Conservation (phyloP, 2,888 invertebrate species). For the Platycnemis pennipes region DNA sequence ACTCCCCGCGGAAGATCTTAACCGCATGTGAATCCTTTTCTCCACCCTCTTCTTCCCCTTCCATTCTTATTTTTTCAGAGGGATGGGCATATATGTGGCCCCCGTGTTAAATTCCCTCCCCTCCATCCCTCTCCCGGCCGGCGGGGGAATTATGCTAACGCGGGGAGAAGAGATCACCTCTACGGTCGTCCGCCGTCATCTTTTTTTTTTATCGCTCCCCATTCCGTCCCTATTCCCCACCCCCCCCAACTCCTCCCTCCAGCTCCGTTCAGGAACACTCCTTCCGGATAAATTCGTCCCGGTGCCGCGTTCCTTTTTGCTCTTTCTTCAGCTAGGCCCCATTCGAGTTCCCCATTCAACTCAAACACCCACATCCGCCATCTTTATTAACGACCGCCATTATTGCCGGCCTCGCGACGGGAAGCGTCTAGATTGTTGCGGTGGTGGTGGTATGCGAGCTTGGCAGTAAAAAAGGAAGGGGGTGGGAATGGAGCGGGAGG, state of each 20-base stretch:
- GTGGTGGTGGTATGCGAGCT: background rate
- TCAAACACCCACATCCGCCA: conserved; percentile 39
- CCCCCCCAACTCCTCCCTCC: background rate
- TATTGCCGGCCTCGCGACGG: background rate
- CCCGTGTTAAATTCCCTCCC: too few species aligned
- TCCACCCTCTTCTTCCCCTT: background rate
- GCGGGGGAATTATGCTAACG: conserved; percentile 10
- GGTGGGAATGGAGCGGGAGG: background rate
- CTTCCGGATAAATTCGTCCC: background rate
- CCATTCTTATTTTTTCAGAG: background rate
- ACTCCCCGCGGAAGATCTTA: background rate
- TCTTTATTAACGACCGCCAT: conserved; percentile 39
- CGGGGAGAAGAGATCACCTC: background rate
- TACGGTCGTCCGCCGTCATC: background rate
- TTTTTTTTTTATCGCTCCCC: conserved; percentile 24
- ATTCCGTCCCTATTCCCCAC: background rate
- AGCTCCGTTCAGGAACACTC: background rate
- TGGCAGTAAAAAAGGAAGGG: background rate
- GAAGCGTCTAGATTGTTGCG: background rate
- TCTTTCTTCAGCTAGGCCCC: background rate
- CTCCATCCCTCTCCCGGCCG: background rate
- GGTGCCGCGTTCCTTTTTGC: background rate
- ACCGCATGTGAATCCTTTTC: background rate
- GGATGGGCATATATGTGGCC: background rate
- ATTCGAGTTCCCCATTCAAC: background rate